Base-by-base conservation (phyloP, 2,113 vertebrate genomes). In the Tragelaphus strepsiceros region DNA sequence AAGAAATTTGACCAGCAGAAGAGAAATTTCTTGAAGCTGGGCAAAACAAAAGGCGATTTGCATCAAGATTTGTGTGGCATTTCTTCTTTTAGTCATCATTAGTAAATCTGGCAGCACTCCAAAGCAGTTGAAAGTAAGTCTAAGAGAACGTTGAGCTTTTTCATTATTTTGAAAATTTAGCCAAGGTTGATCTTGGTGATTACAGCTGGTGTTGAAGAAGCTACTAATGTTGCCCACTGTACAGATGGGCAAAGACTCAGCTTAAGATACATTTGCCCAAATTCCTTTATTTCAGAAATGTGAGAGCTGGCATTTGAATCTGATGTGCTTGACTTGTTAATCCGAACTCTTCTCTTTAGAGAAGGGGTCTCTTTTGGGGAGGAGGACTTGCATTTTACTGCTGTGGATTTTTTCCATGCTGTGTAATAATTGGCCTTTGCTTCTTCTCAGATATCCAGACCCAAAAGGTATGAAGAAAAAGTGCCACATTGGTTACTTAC, bases 61-160 rank as follows among this genome's bases (percentile, higher is more conserved):
- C 28, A 28, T 26, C 22, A 46, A 94, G 49, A 53, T 53, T 58
- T 46, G 32, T 28, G 4, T 24, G 59, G 58, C 24, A 17, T 77
- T 62, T 46, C 84, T 81, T n/a, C 12, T 56, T 86, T 67, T 28
- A 32, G 30, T 78, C 53, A 86, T 90, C 83, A 35, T 58, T 85
- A 46, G 43, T 49, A 46, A 92, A 83, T 14, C 26, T 39, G 58
- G n/a, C 71, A 78, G 16, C 39, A 32, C n/a, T 78, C 26, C 62
- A 84, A 53, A 84, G 51, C 78, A 90, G 28, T 28, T 22, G 39
- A 49, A 67, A 62, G 58, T 26, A 90, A 96, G 67, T n/a, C 16
- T 64, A 64, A 58, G 1, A 17, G 67, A 86, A 82, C 0, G 6
- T 56, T 28, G 54, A 46, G 32, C 51, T 78, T 32, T 16, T 82